Percentiles rank a stretch among this genome's conserved stretches.
Evolutionary conservation across 2,797 vertebrate genomes (phyloP).

Genomic region (Sebastes cheni): DNA sequence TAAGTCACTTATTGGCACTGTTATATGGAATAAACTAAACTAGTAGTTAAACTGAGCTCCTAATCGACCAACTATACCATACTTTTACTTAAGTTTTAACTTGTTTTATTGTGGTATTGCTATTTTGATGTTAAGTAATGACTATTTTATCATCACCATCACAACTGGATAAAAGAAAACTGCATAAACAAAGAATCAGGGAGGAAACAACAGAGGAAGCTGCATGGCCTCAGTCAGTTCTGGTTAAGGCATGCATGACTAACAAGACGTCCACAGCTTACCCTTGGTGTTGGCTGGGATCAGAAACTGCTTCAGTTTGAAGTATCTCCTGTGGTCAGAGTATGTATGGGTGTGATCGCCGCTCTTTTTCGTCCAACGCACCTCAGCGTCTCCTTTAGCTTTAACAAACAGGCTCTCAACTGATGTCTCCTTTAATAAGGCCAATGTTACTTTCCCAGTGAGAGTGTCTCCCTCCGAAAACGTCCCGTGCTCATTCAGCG

Average conservation of each 20-base stretch:
- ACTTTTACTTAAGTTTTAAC: background rate
- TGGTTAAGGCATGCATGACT: background rate
- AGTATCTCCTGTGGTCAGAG: constrained; percentile 86
- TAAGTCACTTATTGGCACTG: background rate
- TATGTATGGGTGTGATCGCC: constrained; percentile 81
- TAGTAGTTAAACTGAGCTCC: background rate
- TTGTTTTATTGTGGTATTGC: background rate
- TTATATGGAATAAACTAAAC: background rate
- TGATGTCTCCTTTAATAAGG: constrained; percentile 85
- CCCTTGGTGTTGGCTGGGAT: constrained; percentile 83
- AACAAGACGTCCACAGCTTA: constrained; percentile 53
- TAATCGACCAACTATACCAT: background rate
- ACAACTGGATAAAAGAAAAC: background rate
- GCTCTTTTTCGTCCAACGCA: constrained; percentile 85
- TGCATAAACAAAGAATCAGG: background rate
- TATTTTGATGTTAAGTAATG: background rate
- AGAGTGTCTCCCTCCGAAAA: constrained; percentile 91
- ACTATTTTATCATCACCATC: background rate
- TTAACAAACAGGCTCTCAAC: constrained; percentile 87
- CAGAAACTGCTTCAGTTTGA: constrained; percentile 90
- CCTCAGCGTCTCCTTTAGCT: constrained; percentile 88
- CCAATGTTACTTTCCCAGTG: constrained; percentile 87
- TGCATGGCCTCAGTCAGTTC: background rate
- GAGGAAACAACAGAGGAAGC: no score
- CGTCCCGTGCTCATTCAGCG: constrained; percentile 83